Percentiles rank a stretch among this genome's conserved stretches.
Conservation (phyloP, 2,888 invertebrate genomes). For the Charanyca ferruginea region DNA sequence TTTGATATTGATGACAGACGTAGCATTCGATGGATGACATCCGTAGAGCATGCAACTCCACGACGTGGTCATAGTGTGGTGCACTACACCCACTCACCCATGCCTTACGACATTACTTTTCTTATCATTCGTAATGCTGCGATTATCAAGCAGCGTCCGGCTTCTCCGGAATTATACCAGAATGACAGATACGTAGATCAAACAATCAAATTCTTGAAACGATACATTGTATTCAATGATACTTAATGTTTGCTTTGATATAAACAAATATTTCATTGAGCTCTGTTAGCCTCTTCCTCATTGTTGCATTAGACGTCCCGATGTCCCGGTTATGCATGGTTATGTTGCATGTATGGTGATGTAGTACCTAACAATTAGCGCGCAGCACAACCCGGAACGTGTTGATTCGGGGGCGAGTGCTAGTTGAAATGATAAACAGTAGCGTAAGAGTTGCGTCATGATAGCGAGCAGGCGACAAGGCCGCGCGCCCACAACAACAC, state of each 20-base stretch:
- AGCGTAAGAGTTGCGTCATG: conserved; percentile 45
- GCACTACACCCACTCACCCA: too few species aligned
- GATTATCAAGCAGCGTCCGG: conserved; percentile 5
- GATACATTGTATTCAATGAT: neutral
- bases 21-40: neutral
- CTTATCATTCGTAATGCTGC: neutral
- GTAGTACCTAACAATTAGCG: conserved; percentile 11
- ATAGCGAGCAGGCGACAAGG: conserved; percentile 32
- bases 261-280: neutral
- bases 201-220: neutral
- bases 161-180: neutral
- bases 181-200: neutral
- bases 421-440: conserved; percentile 31
- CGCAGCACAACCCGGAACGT: conserved; percentile 9
- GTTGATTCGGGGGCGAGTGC: conserved; percentile 8
- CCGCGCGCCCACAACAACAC: conserved; percentile 16
- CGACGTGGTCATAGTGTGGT: too few species aligned
- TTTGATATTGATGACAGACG: neutral
- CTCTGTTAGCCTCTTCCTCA: too few species aligned
- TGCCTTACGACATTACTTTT: conserved; percentile 2
- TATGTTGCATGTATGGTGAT: neutral
- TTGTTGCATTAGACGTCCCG: too few species aligned
- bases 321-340: too few species aligned
- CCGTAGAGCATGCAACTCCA: conserved; percentile 7
- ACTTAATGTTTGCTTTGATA: neutral